Base-by-base conservation (phyloP, 2,888 invertebrate species). In the Leptura quadrifasciata region DNA sequence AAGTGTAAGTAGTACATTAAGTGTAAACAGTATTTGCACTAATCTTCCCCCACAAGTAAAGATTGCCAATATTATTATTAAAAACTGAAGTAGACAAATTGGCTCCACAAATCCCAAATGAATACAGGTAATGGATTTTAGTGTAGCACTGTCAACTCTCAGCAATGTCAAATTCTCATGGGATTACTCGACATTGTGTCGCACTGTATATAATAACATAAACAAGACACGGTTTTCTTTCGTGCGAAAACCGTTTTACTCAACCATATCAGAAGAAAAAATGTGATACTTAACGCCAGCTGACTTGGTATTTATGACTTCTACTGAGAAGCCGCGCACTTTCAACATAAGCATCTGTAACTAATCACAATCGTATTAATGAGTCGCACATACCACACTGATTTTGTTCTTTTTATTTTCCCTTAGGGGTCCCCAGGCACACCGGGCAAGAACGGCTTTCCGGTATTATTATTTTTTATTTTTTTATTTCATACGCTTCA, bases 381-480 rank as follows among this genome's bases (percentile, higher is more conserved):
- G 47, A 47, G n/a, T 47, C n/a, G 47, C 24, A 72, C 72, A 20
- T 27, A 65, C 21, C 72, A 76, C 72, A 74, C 75, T 79, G 65
- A 73, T 79, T 84, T 89, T 88, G 84, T 88, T 90, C 89, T 88
- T 84, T 80, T 87, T 87, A 82, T 87, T 85, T 85, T 85, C 84
- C 84, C 81, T 81, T 93, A 95, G 95, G 96, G 96, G 88, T 90
- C 93, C 87, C 92, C 93, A 89, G 96, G 96, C 89, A 92, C 95
- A 87, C 93, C 95, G 85, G 96, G 96, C 89, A 95, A 95, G 91
- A 95, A 95, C 90, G 96, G 96, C 92, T 96, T 96, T 93, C 96
- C 96, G 94, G 96, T 96, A 94, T 91, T 91, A 90, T 90, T 89
- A 24, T 90, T 88, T 87, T 77, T 81, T 80, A 65, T 65, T 52